Evolutionary conservation across 1,140 invertebrate genomes (phyloP), one percentile per base, ranked within the genome.

Genomic region (Hesperophylax magnus): DNA sequence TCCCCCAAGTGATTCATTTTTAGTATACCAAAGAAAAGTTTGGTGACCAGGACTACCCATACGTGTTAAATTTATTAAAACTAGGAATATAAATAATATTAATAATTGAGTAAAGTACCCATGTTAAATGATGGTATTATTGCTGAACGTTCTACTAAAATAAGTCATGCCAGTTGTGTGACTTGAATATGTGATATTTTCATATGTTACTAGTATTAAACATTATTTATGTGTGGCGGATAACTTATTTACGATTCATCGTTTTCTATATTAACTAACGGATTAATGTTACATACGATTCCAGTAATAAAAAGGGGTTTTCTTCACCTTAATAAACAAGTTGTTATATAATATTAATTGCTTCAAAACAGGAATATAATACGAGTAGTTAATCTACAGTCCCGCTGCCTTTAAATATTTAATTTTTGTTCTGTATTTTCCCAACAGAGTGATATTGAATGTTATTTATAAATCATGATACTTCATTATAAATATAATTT

Each of bases 141-240:
- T 58, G n/a, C 9, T 58, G n/a, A 18, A 58, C 8, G 20, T 58
- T 58, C 56, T 58, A 58, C 56, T 22, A 58, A 58, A n/a, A 18
- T 22, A 58, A 5, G 20, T 58, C 39, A 14, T 14, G 14, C 56
- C 20, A 58, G 56, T 18, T 22, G 56, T 18, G 6, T 22, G 56
- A 58, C 56, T 58, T 58, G 20, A 58, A 18, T 58, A 58, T 58
- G 56, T 58, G 56, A 58, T 58, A 58, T 58, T 18, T 58, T 58
- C 4, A 18, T 58, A 58, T 58, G 56, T 22, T 58, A 22, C 20
- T 58, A 58, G 56, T 58, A 58, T 58, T 58, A 58, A 18, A 58
- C 2, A 6, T 58, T 58, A 58, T 58, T 56, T 58, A 58, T 18
- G 56, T 58, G n/a, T 58, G n/a, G 56, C n/a, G 20, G 56, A 58